Evolutionary conservation across 2,797 vertebrate species (phyloP).

Genomic region (Artibeus jamaicensis): DNA sequence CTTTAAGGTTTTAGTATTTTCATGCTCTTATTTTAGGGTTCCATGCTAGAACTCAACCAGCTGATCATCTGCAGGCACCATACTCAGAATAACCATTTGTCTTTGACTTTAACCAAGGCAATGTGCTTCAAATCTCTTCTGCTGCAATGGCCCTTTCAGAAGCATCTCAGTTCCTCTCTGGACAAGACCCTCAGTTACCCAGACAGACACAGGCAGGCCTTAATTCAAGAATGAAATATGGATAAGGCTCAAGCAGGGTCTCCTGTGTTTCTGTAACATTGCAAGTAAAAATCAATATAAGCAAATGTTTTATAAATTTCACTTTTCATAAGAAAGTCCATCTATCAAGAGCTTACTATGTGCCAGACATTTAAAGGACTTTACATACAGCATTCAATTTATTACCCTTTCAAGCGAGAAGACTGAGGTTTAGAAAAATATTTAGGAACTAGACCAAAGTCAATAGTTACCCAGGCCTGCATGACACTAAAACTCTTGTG

Average conservation of each 20-base stretch:
- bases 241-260: background rate
- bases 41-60: background rate
- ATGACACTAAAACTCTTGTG: background rate
- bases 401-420: background rate
- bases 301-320: background rate
- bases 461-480: background rate
- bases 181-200: background rate
- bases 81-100: background rate
- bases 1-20: background rate
- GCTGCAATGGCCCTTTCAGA: background rate
- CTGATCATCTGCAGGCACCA: background rate
- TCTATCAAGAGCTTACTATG: background rate
- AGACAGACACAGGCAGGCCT: background rate
- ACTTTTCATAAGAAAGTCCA: background rate
- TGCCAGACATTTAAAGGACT: background rate
- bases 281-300: background rate
- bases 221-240: conserved; percentile 4
- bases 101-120: background rate
- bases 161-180: background rate
- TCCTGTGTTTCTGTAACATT: background rate
- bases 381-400: background rate
- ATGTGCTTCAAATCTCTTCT: background rate
- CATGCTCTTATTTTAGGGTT: background rate
- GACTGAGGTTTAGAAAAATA: background rate
- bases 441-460: background rate